These are phyloP conservation scores for Poeciliopsis turrubarensis DNA, from an alignment of 2,113 vertebrate genomes.

Conservation along the genomic window DNA sequence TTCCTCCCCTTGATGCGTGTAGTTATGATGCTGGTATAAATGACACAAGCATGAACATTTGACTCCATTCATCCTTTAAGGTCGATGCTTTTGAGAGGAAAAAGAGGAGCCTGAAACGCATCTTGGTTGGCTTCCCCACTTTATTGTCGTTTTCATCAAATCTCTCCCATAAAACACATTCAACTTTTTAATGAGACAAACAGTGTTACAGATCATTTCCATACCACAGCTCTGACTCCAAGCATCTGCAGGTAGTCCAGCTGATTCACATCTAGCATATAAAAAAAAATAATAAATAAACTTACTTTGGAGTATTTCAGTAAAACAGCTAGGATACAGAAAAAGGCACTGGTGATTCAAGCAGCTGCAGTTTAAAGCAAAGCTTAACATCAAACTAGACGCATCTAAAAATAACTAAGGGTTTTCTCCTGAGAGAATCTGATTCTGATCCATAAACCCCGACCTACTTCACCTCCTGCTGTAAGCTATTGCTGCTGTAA, in stretches of 20 bases:
- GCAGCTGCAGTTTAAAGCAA: neutral
- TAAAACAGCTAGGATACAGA: slow-evolving; percentile 3
- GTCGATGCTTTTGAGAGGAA: neutral
- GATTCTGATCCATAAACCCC: neutral
- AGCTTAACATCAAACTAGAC: neutral
- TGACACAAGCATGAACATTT: neutral
- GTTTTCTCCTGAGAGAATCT: neutral
- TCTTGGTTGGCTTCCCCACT: neutral
- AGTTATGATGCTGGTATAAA: neutral
- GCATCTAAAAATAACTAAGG: neutral
- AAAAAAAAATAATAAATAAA: slow-evolving; percentile 29
- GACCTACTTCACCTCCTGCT: neutral
- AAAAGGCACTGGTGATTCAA: neutral
- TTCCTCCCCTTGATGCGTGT: neutral
- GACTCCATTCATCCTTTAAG: neutral
- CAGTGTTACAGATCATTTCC: neutral
- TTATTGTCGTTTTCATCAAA: neutral
- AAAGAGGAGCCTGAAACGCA: neutral
- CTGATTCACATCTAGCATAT: neutral
- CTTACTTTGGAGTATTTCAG: slow-evolving; percentile 24
- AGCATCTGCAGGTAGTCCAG: neutral
- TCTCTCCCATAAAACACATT: neutral
- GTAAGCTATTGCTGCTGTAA: neutral
- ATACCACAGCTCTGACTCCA: neutral
- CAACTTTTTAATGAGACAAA: neutral